Evolutionary conservation across 1,140 invertebrate species (phyloP).

Genomic region (Spodoptera litura): DNA sequence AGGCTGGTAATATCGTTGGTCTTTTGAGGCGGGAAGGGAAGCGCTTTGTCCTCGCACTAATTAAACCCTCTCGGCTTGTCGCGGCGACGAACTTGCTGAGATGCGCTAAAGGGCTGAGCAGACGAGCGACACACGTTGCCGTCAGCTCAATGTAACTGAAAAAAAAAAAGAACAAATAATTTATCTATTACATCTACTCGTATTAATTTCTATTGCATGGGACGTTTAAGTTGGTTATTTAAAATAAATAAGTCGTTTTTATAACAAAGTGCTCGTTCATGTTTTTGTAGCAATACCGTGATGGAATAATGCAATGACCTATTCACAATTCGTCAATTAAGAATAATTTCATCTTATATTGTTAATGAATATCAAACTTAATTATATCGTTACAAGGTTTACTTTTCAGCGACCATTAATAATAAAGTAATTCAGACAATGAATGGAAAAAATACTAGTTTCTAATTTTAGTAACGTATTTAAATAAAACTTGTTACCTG

Average conservation of each 20-base stretch:
- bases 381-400: background rate
- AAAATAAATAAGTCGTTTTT: background rate
- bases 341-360: background rate
- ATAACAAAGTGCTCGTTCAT: no score
- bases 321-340: background rate
- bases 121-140: background rate
- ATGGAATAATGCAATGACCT: background rate
- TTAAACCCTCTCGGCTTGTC: constrained; percentile 51
- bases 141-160: background rate
- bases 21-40: constrained; percentile 45
- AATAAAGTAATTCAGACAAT: background rate
- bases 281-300: constrained; percentile 3
- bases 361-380: background rate
- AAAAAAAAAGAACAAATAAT: background rate
- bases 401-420: background rate
- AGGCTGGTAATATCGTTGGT: constrained; percentile 45
- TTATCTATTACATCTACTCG: no score
- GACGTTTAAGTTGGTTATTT: no score
- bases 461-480: constrained; percentile 8
- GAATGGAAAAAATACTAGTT: background rate
- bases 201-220: no score
- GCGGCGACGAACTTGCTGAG: constrained; percentile 46
- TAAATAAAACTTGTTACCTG: background rate
- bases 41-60: constrained; percentile 52
- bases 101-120: background rate